A percentile compares a stretch with the other conserved stretches of the same genome.
phyloP scores from a whole-genome alignment of 2,888 invertebrate species.

The Gnatocerus cornutus region DNA sequence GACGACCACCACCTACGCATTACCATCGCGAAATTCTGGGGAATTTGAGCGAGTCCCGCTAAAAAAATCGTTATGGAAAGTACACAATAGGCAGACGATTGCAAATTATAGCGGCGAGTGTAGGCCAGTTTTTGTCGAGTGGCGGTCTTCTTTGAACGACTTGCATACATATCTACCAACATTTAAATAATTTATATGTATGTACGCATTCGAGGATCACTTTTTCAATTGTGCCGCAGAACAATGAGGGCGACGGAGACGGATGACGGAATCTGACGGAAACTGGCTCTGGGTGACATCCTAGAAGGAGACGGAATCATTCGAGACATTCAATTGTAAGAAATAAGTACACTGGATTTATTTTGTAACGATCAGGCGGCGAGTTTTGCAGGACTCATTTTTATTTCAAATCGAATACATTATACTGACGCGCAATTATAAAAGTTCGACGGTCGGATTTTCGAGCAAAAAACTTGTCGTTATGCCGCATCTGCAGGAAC shows the following conservation, averaged over 20 bases:
- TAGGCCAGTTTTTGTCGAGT: slow-evolving; percentile 69
- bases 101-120: slow-evolving; percentile 68
- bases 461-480: slow-evolving; percentile 49
- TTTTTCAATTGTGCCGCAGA: slow-evolving; percentile 68
- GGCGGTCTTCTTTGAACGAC: slow-evolving; percentile 70
- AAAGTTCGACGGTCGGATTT: slow-evolving; percentile 59
- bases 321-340: slow-evolving; percentile 64
- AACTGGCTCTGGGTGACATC: slow-evolving; percentile 53
- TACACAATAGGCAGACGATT: slow-evolving; percentile 64
- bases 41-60: slow-evolving; percentile 26
- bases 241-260: slow-evolving; percentile 66
- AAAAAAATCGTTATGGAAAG: slow-evolving; percentile 65
- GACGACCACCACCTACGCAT: slow-evolving; percentile 45
- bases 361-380: slow-evolving; percentile 64
- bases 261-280: slow-evolving; percentile 63
- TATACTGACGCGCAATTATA: slow-evolving; percentile 62
- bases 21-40: no score
- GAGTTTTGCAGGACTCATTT: slow-evolving; percentile 62
- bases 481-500: slow-evolving; percentile 8
- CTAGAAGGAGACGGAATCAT: slow-evolving; percentile 52
- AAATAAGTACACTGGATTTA: slow-evolving; percentile 65
- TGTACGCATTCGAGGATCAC: slow-evolving; percentile 69
- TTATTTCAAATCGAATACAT: slow-evolving; percentile 64
- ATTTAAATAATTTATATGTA: slow-evolving; percentile 73
- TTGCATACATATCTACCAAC: slow-evolving; percentile 71